These are phyloP conservation scores for Sebastes matsubarae DNA, from an alignment of 2,797 vertebrate species.

Conservation along the genomic window DNA sequence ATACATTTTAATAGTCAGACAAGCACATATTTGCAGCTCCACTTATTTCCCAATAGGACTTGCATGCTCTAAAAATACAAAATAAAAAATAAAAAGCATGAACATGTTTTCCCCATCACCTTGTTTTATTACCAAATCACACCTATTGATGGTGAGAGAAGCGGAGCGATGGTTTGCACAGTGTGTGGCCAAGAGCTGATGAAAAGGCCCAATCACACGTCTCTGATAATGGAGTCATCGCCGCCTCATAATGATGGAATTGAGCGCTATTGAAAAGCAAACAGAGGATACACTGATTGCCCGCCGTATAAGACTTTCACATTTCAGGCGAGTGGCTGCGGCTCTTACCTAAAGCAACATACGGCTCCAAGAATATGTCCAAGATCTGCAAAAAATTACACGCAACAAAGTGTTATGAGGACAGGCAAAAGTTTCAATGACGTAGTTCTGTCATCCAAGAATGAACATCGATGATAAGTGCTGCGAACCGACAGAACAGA, in stretches of 20 bases:
- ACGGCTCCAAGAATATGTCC: conserved; percentile 27
- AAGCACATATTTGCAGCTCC: background rate
- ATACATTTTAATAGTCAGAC: conserved; percentile 11
- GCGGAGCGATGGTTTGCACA: conserved; percentile 59
- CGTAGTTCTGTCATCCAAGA: conserved; percentile 1
- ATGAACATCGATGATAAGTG: conserved; percentile 5
- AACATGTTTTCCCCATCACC: conserved; percentile 58
- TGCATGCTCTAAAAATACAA: background rate
- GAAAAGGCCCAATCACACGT: conserved; percentile 80
- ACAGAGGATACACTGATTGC: conserved; percentile 77
- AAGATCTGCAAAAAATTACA: conserved; percentile 33
- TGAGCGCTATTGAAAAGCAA: conserved; percentile 74
- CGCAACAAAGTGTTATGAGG: background rate
- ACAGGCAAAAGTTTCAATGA: background rate
- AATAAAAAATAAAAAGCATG: conserved; percentile 1
- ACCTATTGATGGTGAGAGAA: conserved; percentile 77
- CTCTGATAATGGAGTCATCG: conserved; percentile 73
- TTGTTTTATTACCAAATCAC: conserved; percentile 79
- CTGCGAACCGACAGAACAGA: background rate
- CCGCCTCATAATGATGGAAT: conserved; percentile 73
- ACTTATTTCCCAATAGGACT: conserved; percentile 15
- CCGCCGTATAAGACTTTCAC: conserved; percentile 46
- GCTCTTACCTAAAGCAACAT: conserved; percentile 27
- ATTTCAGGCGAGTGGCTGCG: conserved; percentile 36
- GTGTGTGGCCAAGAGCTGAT: conserved; percentile 74